Evolutionary conservation across 2,888 invertebrate species (phyloP).

Genomic region (Drosophila bunnanda): DNA sequence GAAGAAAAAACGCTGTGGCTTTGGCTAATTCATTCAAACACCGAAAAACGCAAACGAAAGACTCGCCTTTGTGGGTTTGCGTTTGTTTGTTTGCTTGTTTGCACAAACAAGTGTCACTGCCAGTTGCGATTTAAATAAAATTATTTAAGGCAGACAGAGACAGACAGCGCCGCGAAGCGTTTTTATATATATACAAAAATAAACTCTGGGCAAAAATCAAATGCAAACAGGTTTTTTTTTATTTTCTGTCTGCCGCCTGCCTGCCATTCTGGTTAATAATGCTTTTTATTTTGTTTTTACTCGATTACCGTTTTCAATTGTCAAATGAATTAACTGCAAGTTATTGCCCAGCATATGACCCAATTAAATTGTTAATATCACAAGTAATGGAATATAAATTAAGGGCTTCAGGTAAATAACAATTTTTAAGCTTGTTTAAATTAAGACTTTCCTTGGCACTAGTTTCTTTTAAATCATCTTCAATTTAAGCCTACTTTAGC

Average conservation of each 20-base stretch:
- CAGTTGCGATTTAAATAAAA: conserved; percentile 70
- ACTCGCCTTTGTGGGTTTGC: conserved; percentile 36
- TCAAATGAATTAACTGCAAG: conserved; percentile 42
- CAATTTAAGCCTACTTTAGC: conserved; percentile 3
- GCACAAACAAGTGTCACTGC: conserved; percentile 70
- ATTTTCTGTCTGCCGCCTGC: conserved; percentile 13
- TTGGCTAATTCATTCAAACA: conserved; percentile 64
- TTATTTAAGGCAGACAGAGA: conserved; percentile 63
- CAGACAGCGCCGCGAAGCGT: conserved; percentile 19
- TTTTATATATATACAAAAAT: conserved; percentile 32
- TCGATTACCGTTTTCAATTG: conserved; percentile 53
- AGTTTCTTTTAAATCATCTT: neutral
- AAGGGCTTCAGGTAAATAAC: neutral
- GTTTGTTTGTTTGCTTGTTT: conserved; percentile 57
- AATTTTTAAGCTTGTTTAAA: neutral
- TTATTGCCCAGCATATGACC: conserved; percentile 61
- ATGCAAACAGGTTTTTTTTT: conserved; percentile 63
- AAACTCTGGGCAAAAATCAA: conserved; percentile 57
- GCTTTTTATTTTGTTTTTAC: neutral
- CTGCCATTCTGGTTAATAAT: conserved; percentile 46
- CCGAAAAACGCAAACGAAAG: conserved; percentile 13
- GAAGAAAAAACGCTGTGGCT: conserved; percentile 21
- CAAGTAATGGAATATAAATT: neutral
- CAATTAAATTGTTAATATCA: conserved; percentile 57
- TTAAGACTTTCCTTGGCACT: neutral